Conservation (phyloP, 2,888 invertebrate species). For the Drymonia ruficornis region DNA sequence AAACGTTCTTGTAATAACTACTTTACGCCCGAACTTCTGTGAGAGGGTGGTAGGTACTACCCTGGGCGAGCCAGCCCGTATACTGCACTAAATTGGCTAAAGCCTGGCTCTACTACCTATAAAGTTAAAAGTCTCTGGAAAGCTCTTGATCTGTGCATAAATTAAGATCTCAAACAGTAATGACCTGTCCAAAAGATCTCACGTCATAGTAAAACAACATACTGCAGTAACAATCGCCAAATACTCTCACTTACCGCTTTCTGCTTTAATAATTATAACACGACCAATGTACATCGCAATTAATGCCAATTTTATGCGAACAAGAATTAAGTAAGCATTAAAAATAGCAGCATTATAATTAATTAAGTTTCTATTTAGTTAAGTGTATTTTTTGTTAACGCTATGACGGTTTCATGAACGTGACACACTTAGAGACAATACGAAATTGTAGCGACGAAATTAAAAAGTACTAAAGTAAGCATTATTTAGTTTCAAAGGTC, state of each 20-base stretch:
- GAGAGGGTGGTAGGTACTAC: no score
- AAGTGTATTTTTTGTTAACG: constrained; percentile 28
- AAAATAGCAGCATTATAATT: constrained; percentile 42
- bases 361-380: constrained; percentile 50
- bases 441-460: constrained; percentile 21
- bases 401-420: constrained; percentile 32
- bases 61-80: no score
- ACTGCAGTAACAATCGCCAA: constrained; percentile 30
- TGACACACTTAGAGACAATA: constrained; percentile 34
- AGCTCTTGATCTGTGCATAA: no score
- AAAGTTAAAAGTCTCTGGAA: no score
- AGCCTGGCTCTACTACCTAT: no score
- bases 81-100: no score
- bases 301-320: constrained; percentile 64
- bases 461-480: constrained; percentile 19
- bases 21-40: no score
- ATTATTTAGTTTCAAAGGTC: constrained; percentile 18
- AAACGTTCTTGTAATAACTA: no score
- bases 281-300: constrained; percentile 53
- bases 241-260: constrained; percentile 70
- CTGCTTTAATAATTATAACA: constrained; percentile 61
- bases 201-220: neutral
- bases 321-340: constrained; percentile 54
- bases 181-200: no score
- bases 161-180: no score